Percentiles rank a stretch among this genome's conserved stretches.
phyloP scores from a whole-genome alignment of 2,888 invertebrate species.

The Argyresthia albistria region DNA sequence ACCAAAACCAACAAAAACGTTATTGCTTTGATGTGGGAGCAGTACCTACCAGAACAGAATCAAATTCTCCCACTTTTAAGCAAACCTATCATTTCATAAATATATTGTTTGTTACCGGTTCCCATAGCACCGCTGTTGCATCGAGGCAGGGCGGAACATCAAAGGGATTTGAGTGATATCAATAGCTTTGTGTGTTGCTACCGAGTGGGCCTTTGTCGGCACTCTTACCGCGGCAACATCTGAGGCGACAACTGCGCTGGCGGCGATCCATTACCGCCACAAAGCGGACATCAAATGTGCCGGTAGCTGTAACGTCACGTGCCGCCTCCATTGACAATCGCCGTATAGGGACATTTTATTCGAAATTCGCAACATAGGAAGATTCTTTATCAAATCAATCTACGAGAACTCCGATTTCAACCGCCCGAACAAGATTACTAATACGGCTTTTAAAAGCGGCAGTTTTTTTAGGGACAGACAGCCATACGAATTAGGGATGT shows the following conservation, averaged over 20 bases:
- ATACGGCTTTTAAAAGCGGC: too few relatives aligned
- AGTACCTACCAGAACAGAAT: too few relatives aligned
- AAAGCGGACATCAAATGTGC: conserved; percentile 52
- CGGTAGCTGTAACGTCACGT: conserved; percentile 48
- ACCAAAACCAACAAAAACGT: too few relatives aligned
- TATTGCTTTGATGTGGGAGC: too few relatives aligned
- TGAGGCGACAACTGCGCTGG: conserved; percentile 34
- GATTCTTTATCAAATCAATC: too few relatives aligned
- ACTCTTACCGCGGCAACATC: conserved; percentile 23
- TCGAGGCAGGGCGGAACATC: not conserved
- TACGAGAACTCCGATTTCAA: too few relatives aligned
- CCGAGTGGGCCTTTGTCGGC: conserved; percentile 57
- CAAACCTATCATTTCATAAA: not conserved
- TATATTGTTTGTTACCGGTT: not conserved
- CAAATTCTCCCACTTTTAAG: too few relatives aligned
- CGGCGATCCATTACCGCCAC: conserved; percentile 49
- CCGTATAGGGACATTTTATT: conserved; percentile 9
- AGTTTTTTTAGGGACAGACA: too few relatives aligned
- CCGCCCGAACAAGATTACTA: too few relatives aligned
- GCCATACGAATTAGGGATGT: too few relatives aligned
- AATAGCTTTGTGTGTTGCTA: conserved; percentile 53
- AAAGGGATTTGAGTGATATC: conserved; percentile 65
- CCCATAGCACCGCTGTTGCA: not conserved
- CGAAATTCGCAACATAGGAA: not conserved
- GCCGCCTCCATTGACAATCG: conserved; percentile 26